Conservation (phyloP, 2,113 vertebrate genomes). For the Sylvilagus bachmani region DNA sequence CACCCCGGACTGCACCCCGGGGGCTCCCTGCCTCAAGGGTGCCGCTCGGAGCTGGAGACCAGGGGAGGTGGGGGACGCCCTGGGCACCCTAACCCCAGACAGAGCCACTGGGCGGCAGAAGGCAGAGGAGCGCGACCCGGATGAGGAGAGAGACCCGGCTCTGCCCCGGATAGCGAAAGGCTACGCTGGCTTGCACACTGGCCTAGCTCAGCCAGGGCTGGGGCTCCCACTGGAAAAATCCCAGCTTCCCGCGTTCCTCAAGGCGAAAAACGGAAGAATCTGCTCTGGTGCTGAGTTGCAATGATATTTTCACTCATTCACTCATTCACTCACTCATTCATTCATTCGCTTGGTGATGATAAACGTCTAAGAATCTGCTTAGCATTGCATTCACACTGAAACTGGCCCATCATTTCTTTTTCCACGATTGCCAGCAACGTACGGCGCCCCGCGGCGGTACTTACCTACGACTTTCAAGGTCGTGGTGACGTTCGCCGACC, state of each 20-base stretch:
- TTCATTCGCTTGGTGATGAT: constrained; percentile 40
- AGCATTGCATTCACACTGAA: constrained; percentile 47
- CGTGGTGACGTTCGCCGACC: constrained; percentile 90
- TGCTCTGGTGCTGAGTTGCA: neutral
- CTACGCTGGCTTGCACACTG: neutral
- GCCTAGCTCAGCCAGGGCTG: neutral
- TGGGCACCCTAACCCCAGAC: neutral
- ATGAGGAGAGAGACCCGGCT: neutral
- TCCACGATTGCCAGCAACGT: constrained; percentile 71
- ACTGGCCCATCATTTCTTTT: constrained; percentile 59
- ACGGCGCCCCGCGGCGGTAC: constrained; percentile 78
- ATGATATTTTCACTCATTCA: constrained; percentile 25
- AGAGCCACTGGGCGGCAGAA: neutral
- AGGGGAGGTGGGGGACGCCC: neutral
- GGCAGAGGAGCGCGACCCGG: neutral
- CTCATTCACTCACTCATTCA: neutral
- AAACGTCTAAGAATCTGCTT: constrained; percentile 74
- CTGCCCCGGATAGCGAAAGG: neutral
- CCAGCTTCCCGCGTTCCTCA: neutral
- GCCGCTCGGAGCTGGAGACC: neutral
- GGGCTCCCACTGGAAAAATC: neutral
- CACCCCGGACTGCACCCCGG: too few species aligned
- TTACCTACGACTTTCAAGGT: constrained; percentile 96
- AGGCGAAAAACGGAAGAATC: neutral
- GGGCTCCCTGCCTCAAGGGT: neutral